Conservation (phyloP, 2,113 vertebrate genomes). For the Caretta caretta region DNA sequence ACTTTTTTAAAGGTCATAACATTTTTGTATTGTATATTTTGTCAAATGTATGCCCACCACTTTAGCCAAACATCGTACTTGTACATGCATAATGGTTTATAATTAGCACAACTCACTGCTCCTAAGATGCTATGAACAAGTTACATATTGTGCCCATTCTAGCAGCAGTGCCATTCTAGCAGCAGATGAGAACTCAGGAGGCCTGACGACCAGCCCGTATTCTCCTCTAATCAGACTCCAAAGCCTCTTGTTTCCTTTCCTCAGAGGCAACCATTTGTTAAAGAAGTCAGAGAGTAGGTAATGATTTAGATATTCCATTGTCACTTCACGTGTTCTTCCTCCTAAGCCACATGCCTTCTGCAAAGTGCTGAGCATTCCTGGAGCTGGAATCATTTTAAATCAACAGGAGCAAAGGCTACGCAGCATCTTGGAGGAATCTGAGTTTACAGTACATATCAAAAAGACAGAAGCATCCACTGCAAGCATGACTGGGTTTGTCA, state of each 20-base stretch:
- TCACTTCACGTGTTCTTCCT: not conserved
- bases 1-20: not conserved
- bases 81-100: not conserved
- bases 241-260: not conserved
- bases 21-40: not conserved
- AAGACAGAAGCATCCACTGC: not conserved
- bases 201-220: fast-evolving
- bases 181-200: not conserved
- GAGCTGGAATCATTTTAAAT: not conserved
- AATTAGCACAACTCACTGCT: not conserved
- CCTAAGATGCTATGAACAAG: not conserved
- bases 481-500: not conserved
- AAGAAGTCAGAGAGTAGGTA: not conserved
- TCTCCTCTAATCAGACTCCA: not conserved
- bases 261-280: not conserved
- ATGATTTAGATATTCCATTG: not conserved
- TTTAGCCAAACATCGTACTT: not conserved
- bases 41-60: not conserved
- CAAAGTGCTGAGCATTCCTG: not conserved
- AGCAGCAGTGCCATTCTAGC: not conserved
- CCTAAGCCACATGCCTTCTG: not conserved
- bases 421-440: not conserved
- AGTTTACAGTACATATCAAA: not conserved
- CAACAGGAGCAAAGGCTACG: not conserved
- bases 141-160: not conserved